A percentile compares a stretch with the other conserved stretches of the same genome.
phyloP scores from a whole-genome alignment of 2,797 vertebrate species.

The Danio aesculapii region DNA sequence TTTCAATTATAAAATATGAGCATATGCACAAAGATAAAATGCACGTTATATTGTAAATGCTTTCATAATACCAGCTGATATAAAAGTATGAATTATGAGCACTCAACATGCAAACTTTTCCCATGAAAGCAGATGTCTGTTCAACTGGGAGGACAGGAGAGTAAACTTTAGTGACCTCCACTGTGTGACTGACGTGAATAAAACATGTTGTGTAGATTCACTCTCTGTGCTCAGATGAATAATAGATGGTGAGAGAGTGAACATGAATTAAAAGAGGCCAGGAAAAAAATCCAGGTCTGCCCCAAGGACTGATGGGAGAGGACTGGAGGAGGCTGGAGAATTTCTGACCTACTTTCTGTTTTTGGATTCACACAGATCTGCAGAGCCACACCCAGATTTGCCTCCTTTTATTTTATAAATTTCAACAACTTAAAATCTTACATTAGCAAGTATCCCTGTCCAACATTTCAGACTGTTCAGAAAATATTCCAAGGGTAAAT shows the following conservation, averaged over 20 bases:
- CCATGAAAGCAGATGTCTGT: too few relatives aligned
- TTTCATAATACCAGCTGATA: too few relatives aligned
- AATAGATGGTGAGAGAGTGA: constrained; percentile 7
- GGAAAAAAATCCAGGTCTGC: constrained; percentile 10
- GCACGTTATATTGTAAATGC: too few relatives aligned
- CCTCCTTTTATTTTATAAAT: neutral
- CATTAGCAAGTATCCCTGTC: too few relatives aligned
- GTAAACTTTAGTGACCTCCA: neutral
- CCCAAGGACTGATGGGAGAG: constrained; percentile 50
- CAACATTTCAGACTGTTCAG: too few relatives aligned
- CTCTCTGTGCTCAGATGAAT: constrained; percentile 18
- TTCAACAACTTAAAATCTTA: too few relatives aligned
- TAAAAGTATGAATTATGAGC: too few relatives aligned
- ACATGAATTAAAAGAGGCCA: constrained; percentile 49
- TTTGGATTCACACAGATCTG: constrained; percentile 48
- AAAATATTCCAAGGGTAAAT: too few relatives aligned
- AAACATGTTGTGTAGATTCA: neutral
- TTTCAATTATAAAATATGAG: too few relatives aligned
- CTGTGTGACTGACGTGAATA: neutral
- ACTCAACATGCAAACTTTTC: too few relatives aligned
- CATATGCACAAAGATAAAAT: too few relatives aligned
- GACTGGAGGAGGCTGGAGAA: constrained; percentile 43
- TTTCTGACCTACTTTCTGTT: constrained; percentile 60
- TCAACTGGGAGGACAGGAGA: too few relatives aligned
- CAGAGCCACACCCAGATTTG: neutral